A percentile compares a stretch with the other conserved stretches of the same genome.
Conservation (phyloP, 2,888 invertebrate species). For the Elegia similella region DNA sequence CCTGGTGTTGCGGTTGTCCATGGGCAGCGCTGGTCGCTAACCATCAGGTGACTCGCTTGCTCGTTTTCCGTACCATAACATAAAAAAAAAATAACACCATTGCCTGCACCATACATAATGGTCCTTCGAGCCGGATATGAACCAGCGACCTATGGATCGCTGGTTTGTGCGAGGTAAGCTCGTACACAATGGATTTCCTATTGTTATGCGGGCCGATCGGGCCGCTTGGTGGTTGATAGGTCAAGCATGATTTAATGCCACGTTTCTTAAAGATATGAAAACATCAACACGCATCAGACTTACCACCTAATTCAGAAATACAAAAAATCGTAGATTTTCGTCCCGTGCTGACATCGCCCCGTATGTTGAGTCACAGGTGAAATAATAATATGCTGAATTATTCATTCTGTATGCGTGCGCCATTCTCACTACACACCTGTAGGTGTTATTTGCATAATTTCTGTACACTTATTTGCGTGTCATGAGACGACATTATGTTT, state of each 20-base stretch:
- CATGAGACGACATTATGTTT: not conserved
- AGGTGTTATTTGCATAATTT: not conserved
- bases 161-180: too few relatives aligned
- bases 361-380: constrained; percentile 15
- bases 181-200: too few relatives aligned
- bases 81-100: too few relatives aligned
- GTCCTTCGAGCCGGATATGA: too few relatives aligned
- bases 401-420: constrained; percentile 4
- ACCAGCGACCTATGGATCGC: too few relatives aligned
- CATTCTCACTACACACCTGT: not conserved
- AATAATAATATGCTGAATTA: constrained; percentile 15
- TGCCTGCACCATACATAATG: too few relatives aligned
- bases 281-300: not conserved
- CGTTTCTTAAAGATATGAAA: not conserved
- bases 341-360: constrained; percentile 9
- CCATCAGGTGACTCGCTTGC: too few relatives aligned
- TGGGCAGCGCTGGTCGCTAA: too few relatives aligned
- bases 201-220: too few relatives aligned
- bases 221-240: too few relatives aligned
- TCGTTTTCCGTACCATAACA: too few relatives aligned
- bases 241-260: not conserved
- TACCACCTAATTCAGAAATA: constrained; percentile 10
- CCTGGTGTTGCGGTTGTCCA: too few relatives aligned
- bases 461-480: not conserved
- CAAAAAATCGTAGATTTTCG: constrained; percentile 15